Evolutionary conservation across 2,113 vertebrate genomes (phyloP).

Genomic region (Trematomus loennbergii): DNA sequence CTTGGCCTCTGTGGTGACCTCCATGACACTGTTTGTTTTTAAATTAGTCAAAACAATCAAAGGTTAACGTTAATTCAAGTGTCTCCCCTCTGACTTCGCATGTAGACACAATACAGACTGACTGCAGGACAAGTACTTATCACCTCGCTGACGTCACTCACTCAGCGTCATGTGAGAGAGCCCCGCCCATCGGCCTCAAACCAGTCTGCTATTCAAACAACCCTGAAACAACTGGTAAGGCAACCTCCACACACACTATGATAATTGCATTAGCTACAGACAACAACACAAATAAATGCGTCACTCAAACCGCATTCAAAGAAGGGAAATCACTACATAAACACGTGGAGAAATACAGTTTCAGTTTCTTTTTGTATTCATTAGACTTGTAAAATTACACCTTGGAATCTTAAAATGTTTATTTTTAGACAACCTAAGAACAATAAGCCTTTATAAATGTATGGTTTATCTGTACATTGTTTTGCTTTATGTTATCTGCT

Average conservation of each 20-base stretch:
- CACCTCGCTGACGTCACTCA: constrained; percentile 66
- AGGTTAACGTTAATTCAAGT: not conserved
- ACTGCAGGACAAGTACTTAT: constrained; percentile 49
- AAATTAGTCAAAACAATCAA: constrained; percentile 30
- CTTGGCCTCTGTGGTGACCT: constrained; percentile 76
- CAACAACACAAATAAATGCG: too few species aligned
- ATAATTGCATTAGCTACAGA: too few species aligned
- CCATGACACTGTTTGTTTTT: constrained; percentile 61
- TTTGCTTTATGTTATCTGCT: too few species aligned
- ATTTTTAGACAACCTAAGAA: not conserved
- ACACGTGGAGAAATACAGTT: too few species aligned
- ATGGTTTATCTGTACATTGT: not conserved
- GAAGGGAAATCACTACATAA: too few species aligned
- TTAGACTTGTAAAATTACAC: too few species aligned
- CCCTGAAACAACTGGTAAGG: constrained; percentile 27
- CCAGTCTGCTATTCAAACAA: not conserved
- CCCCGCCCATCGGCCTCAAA: constrained; percentile 41
- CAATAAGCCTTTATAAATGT: not conserved
- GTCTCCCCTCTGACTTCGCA: constrained; percentile 17
- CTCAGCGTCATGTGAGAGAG: not conserved
- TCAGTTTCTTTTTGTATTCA: too few species aligned
- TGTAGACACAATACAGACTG: constrained; percentile 36
- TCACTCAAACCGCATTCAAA: too few species aligned
- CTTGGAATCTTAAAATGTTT: too few species aligned
- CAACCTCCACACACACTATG: too few species aligned